Conservation (phyloP, 2,797 vertebrate species). For the Bradypodion pumilum region DNA sequence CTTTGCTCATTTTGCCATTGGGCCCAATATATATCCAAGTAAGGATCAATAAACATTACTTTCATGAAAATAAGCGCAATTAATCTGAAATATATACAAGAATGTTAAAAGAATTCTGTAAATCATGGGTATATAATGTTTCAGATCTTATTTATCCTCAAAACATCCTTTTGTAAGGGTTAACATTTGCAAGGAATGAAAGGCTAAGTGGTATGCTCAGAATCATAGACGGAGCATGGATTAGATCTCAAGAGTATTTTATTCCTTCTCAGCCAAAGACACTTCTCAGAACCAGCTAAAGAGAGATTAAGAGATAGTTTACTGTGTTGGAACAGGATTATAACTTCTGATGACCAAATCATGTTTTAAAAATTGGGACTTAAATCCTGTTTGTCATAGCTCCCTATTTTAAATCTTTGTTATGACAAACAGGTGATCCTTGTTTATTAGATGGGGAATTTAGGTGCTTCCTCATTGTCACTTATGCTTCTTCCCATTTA, state of each 20-base stretch:
- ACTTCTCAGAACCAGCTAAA: slow-evolving; percentile 48
- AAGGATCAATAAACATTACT: neutral
- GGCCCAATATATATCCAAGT: too few relatives aligned
- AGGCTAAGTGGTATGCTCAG: slow-evolving; percentile 39
- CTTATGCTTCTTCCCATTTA: too few relatives aligned
- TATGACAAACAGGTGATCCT: neutral
- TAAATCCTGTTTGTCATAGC: neutral
- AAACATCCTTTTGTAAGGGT: neutral
- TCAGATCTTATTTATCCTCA: slow-evolving; percentile 12
- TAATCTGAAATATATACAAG: neutral
- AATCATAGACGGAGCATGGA: slow-evolving; percentile 33
- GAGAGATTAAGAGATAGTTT: slow-evolving; percentile 41
- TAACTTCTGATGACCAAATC: slow-evolving; percentile 12
- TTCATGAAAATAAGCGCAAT: neutral
- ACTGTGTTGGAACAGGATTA: slow-evolving; percentile 40
- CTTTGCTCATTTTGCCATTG: too few relatives aligned
- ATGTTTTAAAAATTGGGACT: slow-evolving; percentile 1
- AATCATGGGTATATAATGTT: neutral
- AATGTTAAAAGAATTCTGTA: neutral
- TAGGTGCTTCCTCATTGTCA: too few relatives aligned
- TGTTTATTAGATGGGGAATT: neutral
- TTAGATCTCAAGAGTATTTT: slow-evolving; percentile 50
- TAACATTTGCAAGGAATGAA: slow-evolving; percentile 30
- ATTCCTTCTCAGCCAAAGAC: slow-evolving; percentile 43
- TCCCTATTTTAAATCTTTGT: neutral